Evolutionary conservation across 2,797 vertebrate species (phyloP), one percentile per base, ranked within the genome.

Genomic region (Tapirus indicus): DNA sequence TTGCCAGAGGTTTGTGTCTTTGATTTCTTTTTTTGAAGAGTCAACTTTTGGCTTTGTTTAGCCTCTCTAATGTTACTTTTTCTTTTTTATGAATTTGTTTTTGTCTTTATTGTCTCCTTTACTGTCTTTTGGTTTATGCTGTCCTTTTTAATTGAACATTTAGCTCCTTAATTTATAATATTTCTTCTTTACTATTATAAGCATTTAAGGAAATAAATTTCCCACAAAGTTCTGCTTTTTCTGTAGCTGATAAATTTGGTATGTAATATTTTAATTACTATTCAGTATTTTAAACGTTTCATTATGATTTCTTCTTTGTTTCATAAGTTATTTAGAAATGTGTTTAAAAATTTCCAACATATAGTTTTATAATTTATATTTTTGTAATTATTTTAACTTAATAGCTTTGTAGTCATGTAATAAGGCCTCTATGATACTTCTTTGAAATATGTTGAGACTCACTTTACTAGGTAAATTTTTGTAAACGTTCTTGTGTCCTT

Each of bases 11-110:
- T 88, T 60, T 69, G 56, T 87, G 47, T 68, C 25, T 86, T 27
- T 47, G 47, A 38, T 64, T 75, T 41, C 27, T 38, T 69, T 69
- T 87, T 86, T 44, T 52, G 35, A 75, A 75, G 60, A 68, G 35
- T 92, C n/a, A 88, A 6, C 62, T 18, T 44, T 77, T 83, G 69
- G 14, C 77, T 88, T 91, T 58, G 84, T 68, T 80, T 88, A 75
- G 41, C 21, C 27, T 92, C 68, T 32, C 27, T 44, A 27, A 14
- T 60, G 68, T 69, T 83, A 49, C n/a, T 56, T 78, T 93, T 71
- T 54, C 47, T 56, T 4, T 68, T 35, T 66, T 29, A 9, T 64
- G 47, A 58, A 64, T 83, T 90, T 44, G 9, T 80, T 49, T 79
- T 94, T 62, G 32, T 60, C 52, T 85, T 88, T 93, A 29, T 77